These are phyloP conservation scores for Apamea anceps DNA, from an alignment of 2,888 invertebrate species.

Conservation along the genomic window DNA sequence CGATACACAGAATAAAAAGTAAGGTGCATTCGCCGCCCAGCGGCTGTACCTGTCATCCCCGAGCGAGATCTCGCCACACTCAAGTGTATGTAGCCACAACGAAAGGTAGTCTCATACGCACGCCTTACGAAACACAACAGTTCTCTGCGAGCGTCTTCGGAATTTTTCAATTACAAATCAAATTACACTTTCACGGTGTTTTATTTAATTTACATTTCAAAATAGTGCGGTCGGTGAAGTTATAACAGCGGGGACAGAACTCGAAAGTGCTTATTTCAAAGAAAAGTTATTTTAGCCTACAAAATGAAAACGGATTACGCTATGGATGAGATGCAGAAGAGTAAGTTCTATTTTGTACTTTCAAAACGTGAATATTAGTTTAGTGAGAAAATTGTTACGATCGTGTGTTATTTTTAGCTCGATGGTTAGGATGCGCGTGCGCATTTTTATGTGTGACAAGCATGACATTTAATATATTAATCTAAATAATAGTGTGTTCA, in stretches of 20 bases:
- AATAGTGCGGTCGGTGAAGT: constrained; percentile 80
- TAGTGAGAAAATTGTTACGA: not conserved
- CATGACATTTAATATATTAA: not conserved
- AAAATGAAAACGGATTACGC: constrained; percentile 90
- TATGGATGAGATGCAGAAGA: constrained; percentile 89
- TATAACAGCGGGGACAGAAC: constrained; percentile 73
- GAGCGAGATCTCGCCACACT: constrained; percentile 78
- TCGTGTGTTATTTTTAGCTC: not conserved
- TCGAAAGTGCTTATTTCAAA: constrained; percentile 70
- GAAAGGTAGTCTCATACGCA: constrained; percentile 81
- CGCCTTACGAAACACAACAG: constrained; percentile 65
- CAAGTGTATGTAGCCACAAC: constrained; percentile 80
- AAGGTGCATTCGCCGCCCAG: constrained; percentile 76
- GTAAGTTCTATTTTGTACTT: constrained; percentile 78
- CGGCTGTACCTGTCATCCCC: constrained; percentile 79
- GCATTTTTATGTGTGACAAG: constrained; percentile 12
- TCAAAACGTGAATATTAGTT: not conserved
- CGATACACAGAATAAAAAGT: constrained; percentile 80
- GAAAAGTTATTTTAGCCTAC: constrained; percentile 79
- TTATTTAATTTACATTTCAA: constrained; percentile 74
- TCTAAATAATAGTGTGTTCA: not conserved
- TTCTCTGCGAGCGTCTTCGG: constrained; percentile 68
- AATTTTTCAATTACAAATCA: constrained; percentile 84
- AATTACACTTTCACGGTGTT: constrained; percentile 81
- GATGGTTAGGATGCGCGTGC: constrained; percentile 25